phyloP scores from a whole-genome alignment of 2,888 invertebrate species.

The Copidosoma aretas region DNA sequence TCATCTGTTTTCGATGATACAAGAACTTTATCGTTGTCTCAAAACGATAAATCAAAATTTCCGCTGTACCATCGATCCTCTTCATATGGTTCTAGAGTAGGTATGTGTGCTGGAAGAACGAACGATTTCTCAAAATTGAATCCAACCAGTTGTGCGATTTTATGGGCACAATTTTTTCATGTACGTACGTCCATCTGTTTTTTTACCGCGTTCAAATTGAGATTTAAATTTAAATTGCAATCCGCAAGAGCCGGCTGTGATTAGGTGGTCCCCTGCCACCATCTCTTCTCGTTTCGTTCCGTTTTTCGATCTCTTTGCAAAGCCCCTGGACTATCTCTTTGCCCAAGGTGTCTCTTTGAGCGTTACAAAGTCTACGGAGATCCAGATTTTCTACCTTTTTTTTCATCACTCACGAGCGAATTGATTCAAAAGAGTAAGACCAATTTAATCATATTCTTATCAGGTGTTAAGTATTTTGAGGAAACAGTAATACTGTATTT shows the following conservation, averaged over 20 bases:
- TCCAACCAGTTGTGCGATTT: conserved; percentile 56
- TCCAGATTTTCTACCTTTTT: too few species aligned
- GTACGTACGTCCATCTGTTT: too few species aligned
- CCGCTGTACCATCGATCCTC: not conserved
- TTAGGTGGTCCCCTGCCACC: not conserved
- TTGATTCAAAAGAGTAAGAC: too few species aligned
- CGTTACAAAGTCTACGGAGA: too few species aligned
- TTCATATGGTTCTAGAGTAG: too few species aligned
- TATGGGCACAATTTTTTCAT: conserved; percentile 1
- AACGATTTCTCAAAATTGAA: conserved; percentile 52
- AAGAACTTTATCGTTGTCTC: conserved; percentile 15
- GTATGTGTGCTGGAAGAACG: conserved; percentile 43
- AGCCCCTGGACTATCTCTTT: not conserved
- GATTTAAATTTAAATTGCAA: conserved; percentile 25
- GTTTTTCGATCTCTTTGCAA: not conserved
- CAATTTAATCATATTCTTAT: too few species aligned
- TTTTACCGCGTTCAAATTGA: conserved; percentile 8
- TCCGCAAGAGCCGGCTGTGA: conserved; percentile 8
- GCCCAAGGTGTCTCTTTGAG: not conserved
- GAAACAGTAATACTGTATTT: too few species aligned
- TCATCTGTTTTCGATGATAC: conserved; percentile 36
- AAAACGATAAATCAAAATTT: conserved; percentile 23
- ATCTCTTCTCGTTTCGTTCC: not conserved
- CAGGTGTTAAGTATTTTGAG: too few species aligned
- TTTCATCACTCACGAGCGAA: too few species aligned